These are phyloP conservation scores for Botia almorhae DNA, from an alignment of 2,797 vertebrate genomes.

Conservation along the genomic window DNA sequence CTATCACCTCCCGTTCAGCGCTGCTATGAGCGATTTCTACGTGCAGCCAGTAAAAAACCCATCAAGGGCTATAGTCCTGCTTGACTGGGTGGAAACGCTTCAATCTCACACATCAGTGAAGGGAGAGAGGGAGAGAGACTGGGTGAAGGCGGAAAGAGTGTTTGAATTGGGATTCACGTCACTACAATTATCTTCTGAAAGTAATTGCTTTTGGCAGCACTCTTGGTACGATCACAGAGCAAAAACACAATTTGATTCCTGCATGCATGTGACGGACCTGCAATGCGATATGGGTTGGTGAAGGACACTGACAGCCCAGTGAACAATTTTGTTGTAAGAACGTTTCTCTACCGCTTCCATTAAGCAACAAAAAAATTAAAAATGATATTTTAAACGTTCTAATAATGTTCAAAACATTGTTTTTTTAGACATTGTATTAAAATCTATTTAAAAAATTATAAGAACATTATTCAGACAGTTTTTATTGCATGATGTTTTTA, in stretches of 20 bases:
- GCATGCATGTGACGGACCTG: constrained; percentile 11
- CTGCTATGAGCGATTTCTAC: constrained; percentile 24
- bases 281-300: constrained; percentile 8
- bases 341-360: no score
- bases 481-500: no score
- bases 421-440: no score
- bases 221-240: constrained; percentile 41
- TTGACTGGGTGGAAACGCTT: constrained; percentile 56
- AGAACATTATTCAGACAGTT: no score
- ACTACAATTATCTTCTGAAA: constrained; percentile 53
- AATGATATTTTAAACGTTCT: no score
- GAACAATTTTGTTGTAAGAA: no score
- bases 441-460: no score
- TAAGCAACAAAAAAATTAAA: no score
- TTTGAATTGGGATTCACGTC: constrained; percentile 51
- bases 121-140: constrained; percentile 42
- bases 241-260: constrained; percentile 50
- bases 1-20: constrained; percentile 28
- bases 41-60: constrained; percentile 46
- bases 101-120: constrained; percentile 59
- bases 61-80: constrained; percentile 54
- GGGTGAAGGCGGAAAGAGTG: constrained; percentile 38
- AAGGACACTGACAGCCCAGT: constrained; percentile 6
- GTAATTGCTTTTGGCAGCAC: constrained; percentile 59
- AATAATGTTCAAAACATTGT: no score